phyloP scores from a whole-genome alignment of 1,140 invertebrate genomes.

The Dendrolimus kikuchii region DNA sequence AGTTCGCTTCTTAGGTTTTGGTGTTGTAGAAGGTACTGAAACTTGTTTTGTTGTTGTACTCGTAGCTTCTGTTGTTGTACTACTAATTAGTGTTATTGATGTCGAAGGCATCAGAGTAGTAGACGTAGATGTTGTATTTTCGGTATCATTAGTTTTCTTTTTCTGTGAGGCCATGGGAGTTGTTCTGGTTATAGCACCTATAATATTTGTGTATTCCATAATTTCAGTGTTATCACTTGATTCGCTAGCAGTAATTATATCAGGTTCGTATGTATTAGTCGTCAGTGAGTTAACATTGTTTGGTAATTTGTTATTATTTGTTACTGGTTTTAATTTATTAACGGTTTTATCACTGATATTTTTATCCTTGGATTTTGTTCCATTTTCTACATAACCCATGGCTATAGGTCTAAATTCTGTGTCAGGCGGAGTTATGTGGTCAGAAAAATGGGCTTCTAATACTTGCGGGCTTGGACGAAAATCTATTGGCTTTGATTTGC shows the following conservation, averaged over 20 bases:
- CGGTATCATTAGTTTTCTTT: constrained; percentile 14
- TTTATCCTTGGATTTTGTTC: constrained; percentile 22
- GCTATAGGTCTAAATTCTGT: constrained; percentile 55
- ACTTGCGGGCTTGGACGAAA: constrained; percentile 63
- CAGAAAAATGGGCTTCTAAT: constrained; percentile 34
- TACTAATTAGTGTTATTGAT: not conserved
- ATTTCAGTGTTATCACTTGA: constrained; percentile 25
- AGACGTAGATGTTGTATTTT: constrained; percentile 6
- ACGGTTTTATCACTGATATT: not conserved
- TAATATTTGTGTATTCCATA: constrained; percentile 47
- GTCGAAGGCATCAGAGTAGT: constrained; percentile 1
- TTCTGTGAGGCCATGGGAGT: constrained; percentile 39
- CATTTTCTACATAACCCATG: constrained; percentile 24
- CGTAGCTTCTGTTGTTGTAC: constrained; percentile 1
- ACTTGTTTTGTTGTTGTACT: constrained; percentile 29
- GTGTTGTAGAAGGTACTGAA: constrained; percentile 30
- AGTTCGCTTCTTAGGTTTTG: constrained; percentile 48
- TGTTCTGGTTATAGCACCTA: constrained; percentile 51
- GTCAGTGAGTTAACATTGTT: constrained; percentile 32
- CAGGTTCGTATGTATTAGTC: constrained; percentile 36
- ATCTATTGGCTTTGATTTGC: constrained; percentile 35
- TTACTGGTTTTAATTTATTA: constrained; percentile 24
- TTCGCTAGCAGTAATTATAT: constrained; percentile 48
- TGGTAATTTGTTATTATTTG: constrained; percentile 44
- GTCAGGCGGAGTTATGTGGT: constrained; percentile 43